Conservation (phyloP, 2,113 vertebrate species). For the Oplegnathus fasciatus region DNA sequence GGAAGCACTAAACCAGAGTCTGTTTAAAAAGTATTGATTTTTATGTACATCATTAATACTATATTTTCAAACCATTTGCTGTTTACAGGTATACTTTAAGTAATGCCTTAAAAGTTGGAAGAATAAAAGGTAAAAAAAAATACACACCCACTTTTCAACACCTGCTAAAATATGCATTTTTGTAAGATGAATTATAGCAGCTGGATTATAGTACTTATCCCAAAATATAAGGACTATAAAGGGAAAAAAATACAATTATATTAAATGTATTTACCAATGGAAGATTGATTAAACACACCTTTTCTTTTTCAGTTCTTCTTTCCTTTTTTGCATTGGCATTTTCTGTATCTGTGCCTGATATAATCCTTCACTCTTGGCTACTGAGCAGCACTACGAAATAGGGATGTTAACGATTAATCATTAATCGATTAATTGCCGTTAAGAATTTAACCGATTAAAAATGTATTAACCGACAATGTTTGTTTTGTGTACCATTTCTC, state of each 20-base stretch:
- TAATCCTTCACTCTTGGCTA: neutral
- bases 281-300: neutral
- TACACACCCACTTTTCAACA: neutral
- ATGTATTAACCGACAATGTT: too few relatives aligned
- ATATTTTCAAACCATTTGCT: neutral
- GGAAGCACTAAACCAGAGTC: slow-evolving; percentile 5
- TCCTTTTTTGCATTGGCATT: neutral
- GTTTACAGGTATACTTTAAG: neutral
- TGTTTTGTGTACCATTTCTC: too few relatives aligned
- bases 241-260: neutral
- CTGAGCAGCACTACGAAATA: neutral
- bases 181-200: neutral
- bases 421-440: too few relatives aligned
- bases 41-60: neutral
- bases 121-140: neutral
- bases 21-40: slow-evolving; percentile 3
- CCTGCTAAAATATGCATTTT: neutral
- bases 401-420: too few relatives aligned
- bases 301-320: neutral
- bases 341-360: neutral
- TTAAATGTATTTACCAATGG: neutral
- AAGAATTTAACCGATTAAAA: too few relatives aligned
- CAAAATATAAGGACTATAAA: neutral
- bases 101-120: neutral
- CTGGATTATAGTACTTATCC: neutral